phyloP scores from a whole-genome alignment of 2,797 vertebrate genomes.

The Scarus forsteni region DNA sequence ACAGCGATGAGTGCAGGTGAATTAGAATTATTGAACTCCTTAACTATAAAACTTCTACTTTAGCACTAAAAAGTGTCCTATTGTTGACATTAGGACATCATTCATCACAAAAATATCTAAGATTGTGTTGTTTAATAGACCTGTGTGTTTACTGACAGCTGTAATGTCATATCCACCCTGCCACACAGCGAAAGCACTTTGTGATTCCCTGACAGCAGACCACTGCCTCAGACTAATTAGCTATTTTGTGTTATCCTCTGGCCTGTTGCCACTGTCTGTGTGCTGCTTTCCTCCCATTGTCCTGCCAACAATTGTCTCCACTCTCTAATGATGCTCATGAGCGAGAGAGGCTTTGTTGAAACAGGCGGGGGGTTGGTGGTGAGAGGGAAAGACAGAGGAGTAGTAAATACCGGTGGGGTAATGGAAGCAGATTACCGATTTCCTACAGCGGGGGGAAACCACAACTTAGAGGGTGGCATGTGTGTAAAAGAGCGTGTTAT shows the following conservation, averaged over 20 bases:
- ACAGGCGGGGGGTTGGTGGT: neutral
- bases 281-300: conserved; percentile 21
- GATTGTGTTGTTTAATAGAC: too few relatives aligned
- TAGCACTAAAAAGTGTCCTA: too few relatives aligned
- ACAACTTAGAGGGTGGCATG: conserved; percentile 34
- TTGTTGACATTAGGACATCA: too few relatives aligned
- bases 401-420: conserved; percentile 31
- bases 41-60: too few relatives aligned
- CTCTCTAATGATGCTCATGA: conserved; percentile 52
- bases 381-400: conserved; percentile 10
- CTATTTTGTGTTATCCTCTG: conserved; percentile 52
- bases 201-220: conserved; percentile 42
- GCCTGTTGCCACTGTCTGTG: conserved; percentile 49
- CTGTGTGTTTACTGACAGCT: too few relatives aligned
- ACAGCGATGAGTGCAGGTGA: too few relatives aligned
- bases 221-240: conserved; percentile 50
- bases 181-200: conserved; percentile 12
- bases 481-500: conserved; percentile 2
- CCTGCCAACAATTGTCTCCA: conserved; percentile 36
- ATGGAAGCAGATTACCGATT: conserved; percentile 67
- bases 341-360: conserved; percentile 45
- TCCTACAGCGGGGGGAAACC: conserved; percentile 60
- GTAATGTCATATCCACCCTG: neutral
- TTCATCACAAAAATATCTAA: too few relatives aligned
- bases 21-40: too few relatives aligned